Percentiles rank a stretch among this genome's conserved stretches.
Conservation (phyloP, 2,888 invertebrate species). For the Chrysolina haemoptera region DNA sequence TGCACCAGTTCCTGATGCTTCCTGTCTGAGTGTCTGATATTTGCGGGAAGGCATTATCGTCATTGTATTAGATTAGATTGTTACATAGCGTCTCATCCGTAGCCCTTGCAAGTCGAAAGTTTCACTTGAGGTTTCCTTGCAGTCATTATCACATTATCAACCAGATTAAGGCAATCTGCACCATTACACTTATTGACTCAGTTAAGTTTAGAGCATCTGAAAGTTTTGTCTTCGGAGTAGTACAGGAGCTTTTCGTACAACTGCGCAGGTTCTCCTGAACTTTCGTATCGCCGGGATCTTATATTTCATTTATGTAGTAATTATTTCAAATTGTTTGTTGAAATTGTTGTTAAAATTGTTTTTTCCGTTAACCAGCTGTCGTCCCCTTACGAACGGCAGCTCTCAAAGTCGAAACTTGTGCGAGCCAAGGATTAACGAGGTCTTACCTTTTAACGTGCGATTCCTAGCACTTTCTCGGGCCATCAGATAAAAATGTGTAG, state of each 20-base stretch:
- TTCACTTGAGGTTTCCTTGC: constrained; percentile 39
- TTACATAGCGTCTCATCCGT: constrained; percentile 31
- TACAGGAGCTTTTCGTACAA: neutral
- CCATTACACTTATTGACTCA: constrained; percentile 46
- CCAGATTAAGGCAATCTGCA: constrained; percentile 42
- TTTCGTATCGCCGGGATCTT: neutral
- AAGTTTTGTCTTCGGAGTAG: neutral
- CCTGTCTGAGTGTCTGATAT: constrained; percentile 19
- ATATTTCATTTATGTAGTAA: neutral
- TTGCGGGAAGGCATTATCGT: constrained; percentile 22
- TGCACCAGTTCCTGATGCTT: constrained; percentile 5
- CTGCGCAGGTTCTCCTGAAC: neutral
- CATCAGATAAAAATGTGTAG: too few relatives aligned
- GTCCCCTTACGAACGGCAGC: too few relatives aligned
- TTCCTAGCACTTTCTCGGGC: too few relatives aligned
- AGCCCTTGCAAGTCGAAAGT: constrained; percentile 31
- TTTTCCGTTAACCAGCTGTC: too few relatives aligned
- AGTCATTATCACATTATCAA: constrained; percentile 45
- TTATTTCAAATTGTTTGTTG: neutral
- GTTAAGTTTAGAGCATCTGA: constrained; percentile 31
- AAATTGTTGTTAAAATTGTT: too few relatives aligned
- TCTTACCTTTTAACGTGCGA: too few relatives aligned
- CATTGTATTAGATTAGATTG: constrained; percentile 26
- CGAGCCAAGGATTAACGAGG: too few relatives aligned
- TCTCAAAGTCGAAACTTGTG: too few relatives aligned